Conservation (phyloP, 2,888 invertebrate genomes). For the Colletes collaris region DNA sequence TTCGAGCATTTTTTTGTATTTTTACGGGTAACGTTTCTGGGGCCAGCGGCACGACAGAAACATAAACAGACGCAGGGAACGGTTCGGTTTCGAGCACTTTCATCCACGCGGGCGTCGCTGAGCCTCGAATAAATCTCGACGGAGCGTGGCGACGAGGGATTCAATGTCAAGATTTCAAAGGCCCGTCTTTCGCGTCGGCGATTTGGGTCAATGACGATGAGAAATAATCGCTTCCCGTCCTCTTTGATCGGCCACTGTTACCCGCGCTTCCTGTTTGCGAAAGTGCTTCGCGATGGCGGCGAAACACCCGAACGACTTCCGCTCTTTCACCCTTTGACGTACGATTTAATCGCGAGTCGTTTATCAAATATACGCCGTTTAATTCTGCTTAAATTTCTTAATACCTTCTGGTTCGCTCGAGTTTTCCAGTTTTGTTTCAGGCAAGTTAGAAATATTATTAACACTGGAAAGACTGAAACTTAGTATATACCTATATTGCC, state of each 20-base stretch:
- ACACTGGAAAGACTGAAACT: too few relatives aligned
- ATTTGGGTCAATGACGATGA: slow-evolving; percentile 61
- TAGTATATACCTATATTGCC: too few relatives aligned
- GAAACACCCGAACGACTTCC: too few relatives aligned
- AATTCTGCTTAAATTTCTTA: too few relatives aligned
- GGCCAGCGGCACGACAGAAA: not conserved
- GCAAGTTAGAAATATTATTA: too few relatives aligned
- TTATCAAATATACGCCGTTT: too few relatives aligned
- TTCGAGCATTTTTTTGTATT: not conserved
- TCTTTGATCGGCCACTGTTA: slow-evolving; percentile 34
- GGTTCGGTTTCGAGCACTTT: slow-evolving; percentile 17
- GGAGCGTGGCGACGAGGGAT: slow-evolving; percentile 11
- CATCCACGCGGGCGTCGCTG: slow-evolving; percentile 9
- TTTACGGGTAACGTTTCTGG: not conserved
- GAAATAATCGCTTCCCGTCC: slow-evolving; percentile 55
- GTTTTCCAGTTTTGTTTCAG: too few relatives aligned
- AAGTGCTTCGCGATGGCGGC: not conserved
- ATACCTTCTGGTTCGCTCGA: too few relatives aligned
- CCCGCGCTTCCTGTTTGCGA: slow-evolving; percentile 45
- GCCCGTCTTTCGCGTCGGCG: slow-evolving; percentile 23
- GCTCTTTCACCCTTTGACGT: too few relatives aligned
- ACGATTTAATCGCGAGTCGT: too few relatives aligned
- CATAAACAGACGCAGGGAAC: not conserved
- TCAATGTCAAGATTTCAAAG: slow-evolving; percentile 63
- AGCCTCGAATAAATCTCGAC: slow-evolving; percentile 27